Evolutionary conservation across 2,888 invertebrate genomes (phyloP).

Genomic region (Eristalinus aeneus): DNA sequence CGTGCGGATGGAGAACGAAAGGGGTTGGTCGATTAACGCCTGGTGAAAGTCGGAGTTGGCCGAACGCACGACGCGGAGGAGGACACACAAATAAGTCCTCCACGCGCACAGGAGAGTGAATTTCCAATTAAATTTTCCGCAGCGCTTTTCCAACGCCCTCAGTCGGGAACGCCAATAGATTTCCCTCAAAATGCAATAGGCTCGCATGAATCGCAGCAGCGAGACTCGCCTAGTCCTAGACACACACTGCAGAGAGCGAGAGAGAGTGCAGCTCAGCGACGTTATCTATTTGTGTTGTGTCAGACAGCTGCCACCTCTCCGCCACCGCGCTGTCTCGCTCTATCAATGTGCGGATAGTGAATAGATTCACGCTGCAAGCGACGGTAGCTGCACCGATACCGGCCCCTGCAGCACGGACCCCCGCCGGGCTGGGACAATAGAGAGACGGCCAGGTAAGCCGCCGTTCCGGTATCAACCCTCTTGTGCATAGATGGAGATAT

Average conservation of each 20-base stretch:
- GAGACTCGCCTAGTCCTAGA: conserved; percentile 62
- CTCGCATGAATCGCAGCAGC: conserved; percentile 60
- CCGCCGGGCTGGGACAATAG: conserved; percentile 20
- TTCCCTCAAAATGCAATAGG: conserved; percentile 68
- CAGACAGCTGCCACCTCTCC: conserved; percentile 30
- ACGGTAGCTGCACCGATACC: not conserved
- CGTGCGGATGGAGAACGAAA: conserved; percentile 49
- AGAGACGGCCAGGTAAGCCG: conserved; percentile 16
- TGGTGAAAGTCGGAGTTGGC: conserved; percentile 58
- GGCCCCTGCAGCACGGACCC: not conserved
- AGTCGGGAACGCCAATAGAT: conserved; percentile 68
- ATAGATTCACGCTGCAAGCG: conserved; percentile 37
- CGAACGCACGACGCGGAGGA: conserved; percentile 28
- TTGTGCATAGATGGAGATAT: conserved; percentile 35
- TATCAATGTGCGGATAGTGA: conserved; percentile 39
- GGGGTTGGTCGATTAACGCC: conserved; percentile 56
- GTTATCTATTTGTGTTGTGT: conserved; percentile 51
- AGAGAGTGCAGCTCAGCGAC: conserved; percentile 29
- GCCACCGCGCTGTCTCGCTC: conserved; percentile 10
- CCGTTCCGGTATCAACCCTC: conserved; percentile 37
- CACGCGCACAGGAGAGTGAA: conserved; percentile 20
- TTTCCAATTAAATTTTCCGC: conserved; percentile 39
- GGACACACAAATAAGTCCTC: conserved; percentile 46
- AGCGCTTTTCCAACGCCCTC: conserved; percentile 67
- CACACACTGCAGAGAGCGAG: conserved; percentile 5